Base-by-base conservation (phyloP, 2,888 invertebrate species). In the Andrena hattorfiana region DNA sequence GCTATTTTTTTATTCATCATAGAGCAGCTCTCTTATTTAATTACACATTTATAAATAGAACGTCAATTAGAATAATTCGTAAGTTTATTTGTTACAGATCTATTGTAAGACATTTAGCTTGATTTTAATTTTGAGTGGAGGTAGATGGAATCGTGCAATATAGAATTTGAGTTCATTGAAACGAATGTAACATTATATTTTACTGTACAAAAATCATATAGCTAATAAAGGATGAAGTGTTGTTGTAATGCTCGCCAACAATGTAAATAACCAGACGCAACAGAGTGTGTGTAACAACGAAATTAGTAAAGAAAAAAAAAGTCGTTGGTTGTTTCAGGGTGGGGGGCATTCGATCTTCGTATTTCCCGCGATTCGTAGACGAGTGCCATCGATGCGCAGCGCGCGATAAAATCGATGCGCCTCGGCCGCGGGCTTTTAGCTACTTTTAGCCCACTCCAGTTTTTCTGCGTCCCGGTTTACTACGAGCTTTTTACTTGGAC, bases 361-460 rank as follows among this genome's bases (percentile, higher is more conserved):
- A 42, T 66, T 68, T 84, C 84, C 76, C 84, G 84, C 80, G 64
- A 73, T 13, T n/a, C 1, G 26, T 35, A 16, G 30, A n/a, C 42
- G 63, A 73, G 49, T 69, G 32, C n/a, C 64, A 49, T 71, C 70
- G 69, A 74, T 88, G 87, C 86, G 88, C 87, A 49, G 32, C 32
- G 78, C 60, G 48, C 48, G 35, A 42, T 59, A 78, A 85, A 86
- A 87, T 87, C 88, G 86, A 87, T 87, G 87, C 87, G 83, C 79
- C 77, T 77, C 66, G 51, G 80, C 83, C 75, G 76, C 77, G 83
- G 83, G 83, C 74, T 84, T 83, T 83, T 74, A 83, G 77, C 83
- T 83, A 77, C 83, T 28, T 82, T 82, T 83, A 77, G 82, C 77
- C 64, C 69, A 81, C 83, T 81, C 77, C 69, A 77, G 72, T 83